A percentile compares a stretch with the other conserved stretches of the same genome.
Evolutionary conservation across 2,888 invertebrate species (phyloP).

Genomic region (Mesoligia furuncula): DNA sequence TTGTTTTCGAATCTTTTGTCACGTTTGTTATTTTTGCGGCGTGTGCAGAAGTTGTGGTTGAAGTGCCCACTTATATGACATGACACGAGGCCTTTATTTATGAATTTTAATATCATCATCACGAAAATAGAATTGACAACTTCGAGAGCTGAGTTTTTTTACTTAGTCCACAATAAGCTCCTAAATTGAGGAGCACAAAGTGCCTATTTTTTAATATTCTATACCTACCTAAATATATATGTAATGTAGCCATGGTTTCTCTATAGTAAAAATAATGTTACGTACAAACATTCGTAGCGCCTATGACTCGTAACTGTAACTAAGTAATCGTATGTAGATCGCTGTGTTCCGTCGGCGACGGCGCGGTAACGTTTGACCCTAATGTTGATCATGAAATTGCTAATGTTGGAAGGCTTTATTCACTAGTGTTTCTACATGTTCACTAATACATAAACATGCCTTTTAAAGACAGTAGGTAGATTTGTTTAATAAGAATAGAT

Average conservation of each 20-base stretch:
- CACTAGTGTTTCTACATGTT: background rate
- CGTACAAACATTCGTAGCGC: background rate
- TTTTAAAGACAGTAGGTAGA: background rate
- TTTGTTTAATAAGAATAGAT: background rate
- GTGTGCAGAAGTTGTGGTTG: constrained; percentile 35
- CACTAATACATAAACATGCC: background rate
- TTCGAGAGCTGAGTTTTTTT: background rate
- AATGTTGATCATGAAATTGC: background rate
- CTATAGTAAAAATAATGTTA: background rate
- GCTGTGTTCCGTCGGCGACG: constrained; percentile 25
- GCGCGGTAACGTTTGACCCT: background rate
- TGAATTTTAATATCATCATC: constrained; percentile 16
- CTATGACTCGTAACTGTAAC: background rate
- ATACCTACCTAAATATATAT: background rate
- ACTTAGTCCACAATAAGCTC: background rate
- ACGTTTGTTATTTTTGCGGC: constrained; percentile 65
- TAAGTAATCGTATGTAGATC: background rate
- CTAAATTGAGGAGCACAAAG: background rate
- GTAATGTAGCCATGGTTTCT: background rate
- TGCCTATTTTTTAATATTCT: background rate
- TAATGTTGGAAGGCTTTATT: background rate
- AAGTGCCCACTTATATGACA: constrained; percentile 37
- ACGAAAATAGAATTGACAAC: constrained; percentile 7
- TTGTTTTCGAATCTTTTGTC: constrained; percentile 64
- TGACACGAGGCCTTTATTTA: constrained; percentile 22